Evolutionary conservation across 2,888 invertebrate genomes (phyloP), one percentile per base, ranked within the genome.

Genomic region (Allolobophora icterica): DNA sequence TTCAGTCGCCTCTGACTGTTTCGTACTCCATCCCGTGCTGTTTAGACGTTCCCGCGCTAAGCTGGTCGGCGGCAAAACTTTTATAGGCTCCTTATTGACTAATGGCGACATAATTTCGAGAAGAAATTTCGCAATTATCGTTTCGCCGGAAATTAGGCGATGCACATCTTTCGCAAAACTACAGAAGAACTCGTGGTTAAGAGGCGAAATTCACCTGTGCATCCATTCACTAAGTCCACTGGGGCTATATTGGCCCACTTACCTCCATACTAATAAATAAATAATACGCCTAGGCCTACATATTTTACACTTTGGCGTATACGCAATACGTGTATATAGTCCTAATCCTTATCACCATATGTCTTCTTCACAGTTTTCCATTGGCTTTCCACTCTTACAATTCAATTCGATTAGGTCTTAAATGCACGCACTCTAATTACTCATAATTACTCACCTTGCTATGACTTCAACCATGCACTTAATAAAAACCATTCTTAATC

Each of bases 121-220:
- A 17, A 33, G 84, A 84, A 84, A 84, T 84, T 84, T 21, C 84
- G 87, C 19, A 87, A 87, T 87, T 87, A 87, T 87, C 34, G 35
- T 34, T 87, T 87, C 35, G 34, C 17, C 6, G 87, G 24, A 87
- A 87, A 87, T 87, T 87, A 34, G 87, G 6, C 87, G 87, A 87
- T 0, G 38, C 34, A 87, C 34, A 35, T 71, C 71, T n/a, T 71
- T n/a, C 71, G 71, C 71, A 30, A 71, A 13, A 71, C 71, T n/a
- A 71, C n/a, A 3, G 71, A 71, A 71, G 71, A 71, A n/a, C 52
- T 24, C 3, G 52, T 24, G 52, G n/a, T n/a, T 24, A 52, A 17
- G 52, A 52, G 24, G 52, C 52, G 24, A 24, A 52, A 52, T 52
- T 52, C 52, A 52, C 71, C 71, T 71, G 30, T 71, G 71, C 71